These are phyloP conservation scores for Cyclophora albipunctata DNA, from an alignment of 2,888 invertebrate species.

Conservation along the genomic window DNA sequence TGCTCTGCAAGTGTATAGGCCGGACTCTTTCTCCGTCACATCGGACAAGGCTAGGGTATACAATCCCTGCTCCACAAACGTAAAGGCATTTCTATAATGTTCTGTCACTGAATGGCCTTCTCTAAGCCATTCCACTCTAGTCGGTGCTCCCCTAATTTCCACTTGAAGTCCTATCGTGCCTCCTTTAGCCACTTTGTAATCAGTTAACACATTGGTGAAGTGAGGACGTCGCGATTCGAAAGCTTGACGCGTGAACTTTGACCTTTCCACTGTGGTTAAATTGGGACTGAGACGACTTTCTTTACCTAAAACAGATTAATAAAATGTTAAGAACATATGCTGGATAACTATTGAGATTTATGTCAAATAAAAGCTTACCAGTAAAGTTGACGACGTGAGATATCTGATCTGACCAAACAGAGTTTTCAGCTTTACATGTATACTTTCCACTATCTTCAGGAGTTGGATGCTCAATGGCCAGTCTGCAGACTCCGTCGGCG, in stretches of 20 bases:
- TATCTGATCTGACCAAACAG: conserved; percentile 83
- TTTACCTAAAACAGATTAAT: conserved; percentile 34
- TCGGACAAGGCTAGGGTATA: conserved; percentile 84
- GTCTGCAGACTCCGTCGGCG: conserved; percentile 83
- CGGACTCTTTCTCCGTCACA: conserved; percentile 82
- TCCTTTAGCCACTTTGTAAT: conserved; percentile 83
- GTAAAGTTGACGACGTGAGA: conserved; percentile 82
- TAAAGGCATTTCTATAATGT: conserved; percentile 77
- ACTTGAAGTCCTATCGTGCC: conserved; percentile 89
- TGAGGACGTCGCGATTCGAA: conserved; percentile 78
- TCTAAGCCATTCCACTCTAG: conserved; percentile 85
- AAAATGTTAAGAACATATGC: neutral
- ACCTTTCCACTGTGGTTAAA: conserved; percentile 45
- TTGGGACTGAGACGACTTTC: conserved; percentile 45
- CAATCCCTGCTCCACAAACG: conserved; percentile 79
- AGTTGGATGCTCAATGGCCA: conserved; percentile 80
- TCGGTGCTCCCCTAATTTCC: conserved; percentile 82
- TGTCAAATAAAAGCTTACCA: conserved; percentile 50
- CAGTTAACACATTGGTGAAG: conserved; percentile 80
- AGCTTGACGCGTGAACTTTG: conserved; percentile 47
- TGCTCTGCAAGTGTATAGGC: conserved; percentile 85
- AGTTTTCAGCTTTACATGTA: conserved; percentile 84
- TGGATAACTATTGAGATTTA: neutral
- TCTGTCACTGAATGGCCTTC: conserved; percentile 76
- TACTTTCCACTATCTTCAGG: conserved; percentile 83